Conservation (phyloP, 2,113 vertebrate genomes). For the Arenaria interpres region DNA sequence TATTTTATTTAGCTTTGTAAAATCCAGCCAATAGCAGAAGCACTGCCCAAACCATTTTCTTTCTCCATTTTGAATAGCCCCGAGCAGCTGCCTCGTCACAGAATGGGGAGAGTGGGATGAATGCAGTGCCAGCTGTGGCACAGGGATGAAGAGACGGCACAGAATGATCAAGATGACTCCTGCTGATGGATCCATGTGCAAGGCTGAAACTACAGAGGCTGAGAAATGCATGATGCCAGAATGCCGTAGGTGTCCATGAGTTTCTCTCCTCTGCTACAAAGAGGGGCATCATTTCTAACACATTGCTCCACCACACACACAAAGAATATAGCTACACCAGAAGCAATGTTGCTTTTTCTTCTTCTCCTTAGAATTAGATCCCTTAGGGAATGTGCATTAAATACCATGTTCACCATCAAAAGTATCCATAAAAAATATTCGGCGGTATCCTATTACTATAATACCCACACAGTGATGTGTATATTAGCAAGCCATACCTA, state of each 20-base stretch:
- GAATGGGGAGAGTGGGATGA: slow-evolving; percentile 97
- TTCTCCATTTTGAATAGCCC: slow-evolving; percentile 70
- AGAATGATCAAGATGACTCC: slow-evolving; percentile 96
- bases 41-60: not conserved
- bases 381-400: not conserved
- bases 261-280: not conserved
- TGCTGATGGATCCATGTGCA: slow-evolving; percentile 92
- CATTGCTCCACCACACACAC: not conserved
- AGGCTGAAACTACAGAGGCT: slow-evolving; percentile 88
- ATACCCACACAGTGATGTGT: not conserved
- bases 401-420: not conserved
- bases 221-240: slow-evolving; percentile 99
- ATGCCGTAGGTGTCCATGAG: slow-evolving; percentile 85
- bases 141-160: slow-evolving; percentile 90
- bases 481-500: not conserved
- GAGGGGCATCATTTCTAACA: not conserved
- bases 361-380: not conserved
- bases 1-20: not conserved
- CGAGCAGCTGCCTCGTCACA: slow-evolving; percentile 93
- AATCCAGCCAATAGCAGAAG: not conserved
- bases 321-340: not conserved
- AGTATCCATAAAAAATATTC: not conserved
- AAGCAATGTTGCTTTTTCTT: not conserved
- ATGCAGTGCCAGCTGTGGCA: slow-evolving; percentile 96
- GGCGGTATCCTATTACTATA: not conserved